Conservation (phyloP, 2,113 vertebrate species). For the Plectropomus leopardus region DNA sequence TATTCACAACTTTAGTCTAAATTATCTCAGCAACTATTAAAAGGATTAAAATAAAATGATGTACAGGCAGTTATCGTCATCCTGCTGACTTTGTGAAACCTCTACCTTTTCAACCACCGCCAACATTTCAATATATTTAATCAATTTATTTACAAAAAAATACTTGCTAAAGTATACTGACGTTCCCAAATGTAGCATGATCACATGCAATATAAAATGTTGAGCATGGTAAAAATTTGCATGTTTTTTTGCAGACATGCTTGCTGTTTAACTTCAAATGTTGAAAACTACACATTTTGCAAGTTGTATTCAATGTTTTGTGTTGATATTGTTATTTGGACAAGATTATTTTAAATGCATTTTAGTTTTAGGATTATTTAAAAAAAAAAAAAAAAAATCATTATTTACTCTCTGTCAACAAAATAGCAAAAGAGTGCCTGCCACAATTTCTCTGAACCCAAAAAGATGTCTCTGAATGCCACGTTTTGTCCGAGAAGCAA, state of each 20-base stretch:
- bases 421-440: background rate
- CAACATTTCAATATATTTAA: background rate
- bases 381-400: too few species aligned
- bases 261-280: too few species aligned
- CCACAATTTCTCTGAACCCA: background rate
- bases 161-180: too few species aligned
- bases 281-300: too few species aligned
- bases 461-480: background rate
- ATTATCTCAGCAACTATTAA: background rate
- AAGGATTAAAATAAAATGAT: background rate
- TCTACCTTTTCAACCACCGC: background rate
- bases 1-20: background rate
- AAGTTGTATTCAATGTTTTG: background rate
- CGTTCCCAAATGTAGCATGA: background rate
- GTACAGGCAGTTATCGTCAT: background rate
- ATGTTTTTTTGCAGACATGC: too few species aligned
- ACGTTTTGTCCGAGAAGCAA: background rate
- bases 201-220: background rate
- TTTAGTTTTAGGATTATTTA: background rate
- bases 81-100: background rate
- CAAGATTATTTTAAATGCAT: background rate
- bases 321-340: background rate
- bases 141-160: too few species aligned
- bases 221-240: background rate
- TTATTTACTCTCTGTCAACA: background rate